These are phyloP conservation scores for Drosophila tripunctata DNA, from an alignment of 2,888 invertebrate species.

Conservation along the genomic window DNA sequence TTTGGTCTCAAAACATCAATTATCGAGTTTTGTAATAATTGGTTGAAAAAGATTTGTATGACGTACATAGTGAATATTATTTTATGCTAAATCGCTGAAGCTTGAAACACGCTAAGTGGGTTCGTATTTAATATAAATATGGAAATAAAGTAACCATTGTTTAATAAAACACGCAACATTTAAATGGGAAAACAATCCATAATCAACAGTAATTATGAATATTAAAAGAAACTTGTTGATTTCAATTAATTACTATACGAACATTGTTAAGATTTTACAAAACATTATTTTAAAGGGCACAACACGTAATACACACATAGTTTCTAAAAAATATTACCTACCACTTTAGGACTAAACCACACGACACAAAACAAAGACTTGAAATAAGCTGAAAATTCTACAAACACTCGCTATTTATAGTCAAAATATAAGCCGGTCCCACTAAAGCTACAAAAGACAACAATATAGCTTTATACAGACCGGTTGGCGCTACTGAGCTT, in stretches of 20 bases:
- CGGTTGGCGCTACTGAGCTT: conserved; percentile 48
- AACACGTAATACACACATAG: conserved; percentile 8
- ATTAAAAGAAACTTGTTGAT: background rate
- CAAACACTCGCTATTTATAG: conserved; percentile 68
- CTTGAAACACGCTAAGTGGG: conserved; percentile 43
- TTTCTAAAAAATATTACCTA: too few species aligned
- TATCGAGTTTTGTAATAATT: conserved; percentile 54
- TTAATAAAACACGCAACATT: conserved; percentile 35
- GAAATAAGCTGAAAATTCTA: conserved; percentile 77
- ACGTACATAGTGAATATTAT: conserved; percentile 20
- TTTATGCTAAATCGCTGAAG: conserved; percentile 35
- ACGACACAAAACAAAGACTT: conserved; percentile 61
- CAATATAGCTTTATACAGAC: conserved; percentile 54
- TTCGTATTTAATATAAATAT: conserved; percentile 13
- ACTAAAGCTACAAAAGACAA: conserved; percentile 27
- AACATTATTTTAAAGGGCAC: conserved; percentile 9
- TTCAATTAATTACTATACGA: background rate
- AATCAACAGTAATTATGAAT: conserved; percentile 5
- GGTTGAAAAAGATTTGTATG: conserved; percentile 13
- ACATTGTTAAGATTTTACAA: too few species aligned
- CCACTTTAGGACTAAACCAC: conserved; percentile 38
- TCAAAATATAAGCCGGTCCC: conserved; percentile 30
- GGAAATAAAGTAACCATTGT: conserved; percentile 26
- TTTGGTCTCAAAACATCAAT: conserved; percentile 34
- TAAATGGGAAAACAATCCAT: conserved; percentile 19